phyloP scores from a whole-genome alignment of 2,888 invertebrate genomes.

The Altica lythri region DNA sequence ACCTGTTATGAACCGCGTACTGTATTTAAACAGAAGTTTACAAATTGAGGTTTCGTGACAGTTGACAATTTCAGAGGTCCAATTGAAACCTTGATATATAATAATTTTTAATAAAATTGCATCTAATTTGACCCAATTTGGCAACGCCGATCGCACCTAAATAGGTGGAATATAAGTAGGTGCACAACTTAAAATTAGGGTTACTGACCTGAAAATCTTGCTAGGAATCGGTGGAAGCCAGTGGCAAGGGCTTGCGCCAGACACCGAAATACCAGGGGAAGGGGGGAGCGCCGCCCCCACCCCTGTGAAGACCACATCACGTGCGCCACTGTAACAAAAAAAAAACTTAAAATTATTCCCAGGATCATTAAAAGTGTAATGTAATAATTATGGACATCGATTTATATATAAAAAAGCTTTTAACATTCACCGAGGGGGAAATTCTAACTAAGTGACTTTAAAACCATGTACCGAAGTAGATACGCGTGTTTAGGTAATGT shows the following conservation, averaged over 20 bases:
- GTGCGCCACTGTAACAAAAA: conserved; percentile 60
- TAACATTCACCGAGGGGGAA: too few relatives aligned
- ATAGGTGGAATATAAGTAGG: conserved; percentile 19
- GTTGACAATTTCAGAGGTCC: too few relatives aligned
- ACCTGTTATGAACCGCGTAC: too few relatives aligned
- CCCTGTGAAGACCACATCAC: conserved; percentile 57
- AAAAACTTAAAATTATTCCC: conserved; percentile 28
- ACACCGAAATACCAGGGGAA: conserved; percentile 54
- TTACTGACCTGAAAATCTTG: conserved; percentile 65
- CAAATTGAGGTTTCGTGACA: too few relatives aligned
- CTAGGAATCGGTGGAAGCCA: conserved; percentile 61
- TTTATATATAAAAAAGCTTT: conserved; percentile 11
- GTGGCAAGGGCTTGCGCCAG: conserved; percentile 57
- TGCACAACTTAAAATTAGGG: conserved; percentile 34
- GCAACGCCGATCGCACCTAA: conserved; percentile 23
- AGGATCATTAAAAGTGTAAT: conserved; percentile 21
- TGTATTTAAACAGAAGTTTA: too few relatives aligned
- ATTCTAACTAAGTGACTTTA: too few relatives aligned
- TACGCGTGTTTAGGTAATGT: background rate
- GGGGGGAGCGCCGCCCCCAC: conserved; percentile 47
- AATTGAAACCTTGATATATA: background rate
- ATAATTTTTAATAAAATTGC: background rate
- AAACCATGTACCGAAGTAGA: background rate
- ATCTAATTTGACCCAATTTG: conserved; percentile 1
- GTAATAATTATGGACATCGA: conserved; percentile 7